Evolutionary conservation across 2,797 vertebrate genomes (phyloP), one percentile per base, ranked within the genome.

Genomic region (Cheirogaleus major): DNA sequence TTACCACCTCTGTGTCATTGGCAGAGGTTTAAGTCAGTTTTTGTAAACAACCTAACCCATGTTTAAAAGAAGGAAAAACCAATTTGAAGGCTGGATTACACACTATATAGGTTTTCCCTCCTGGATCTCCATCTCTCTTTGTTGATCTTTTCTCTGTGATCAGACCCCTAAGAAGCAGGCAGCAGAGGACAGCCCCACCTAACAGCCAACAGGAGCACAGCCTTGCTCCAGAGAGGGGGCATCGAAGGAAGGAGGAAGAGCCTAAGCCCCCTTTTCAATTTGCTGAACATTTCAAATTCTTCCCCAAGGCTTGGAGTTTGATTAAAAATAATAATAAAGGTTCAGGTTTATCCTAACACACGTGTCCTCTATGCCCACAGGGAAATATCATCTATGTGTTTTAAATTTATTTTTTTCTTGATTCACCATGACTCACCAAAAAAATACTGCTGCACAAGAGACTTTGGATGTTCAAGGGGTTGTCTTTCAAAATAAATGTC

Each of bases 371-470:
- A 32, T 41, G 52, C 50, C 72, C 18, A 20, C 23, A 35, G 63
- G 80, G 35, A 96, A 89, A 78, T 61, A 50, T 27, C 45, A 67
- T 45, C 50, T 61, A 22, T 79, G 57, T 79, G 91, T 61, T 92
- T 95, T 70, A 14, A 65, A 55, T 92, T 95, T 81, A 70, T 45
- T 88, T 83, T 92, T 92, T 93, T 45, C 41, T 86, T 59, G 41
- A 82, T n/a, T 97, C 25, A 63, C 5, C 14, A 63, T 41, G 32
- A 78, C 38, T 97, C 22, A 95, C 48, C 78, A 93, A 85, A 75
- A 76, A 78, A 95, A 86, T 86, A 57, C n/a, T 75, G 45, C 78
- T 91, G 88, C 69, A 78, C 75, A 95, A 86, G 93, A 95, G 48
- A 86, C 50, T 30, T 7, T 78, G 20, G 23, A 78, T 85, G 32